phyloP scores from a whole-genome alignment of 2,888 invertebrate genomes.

The Volucella bombylans region DNA sequence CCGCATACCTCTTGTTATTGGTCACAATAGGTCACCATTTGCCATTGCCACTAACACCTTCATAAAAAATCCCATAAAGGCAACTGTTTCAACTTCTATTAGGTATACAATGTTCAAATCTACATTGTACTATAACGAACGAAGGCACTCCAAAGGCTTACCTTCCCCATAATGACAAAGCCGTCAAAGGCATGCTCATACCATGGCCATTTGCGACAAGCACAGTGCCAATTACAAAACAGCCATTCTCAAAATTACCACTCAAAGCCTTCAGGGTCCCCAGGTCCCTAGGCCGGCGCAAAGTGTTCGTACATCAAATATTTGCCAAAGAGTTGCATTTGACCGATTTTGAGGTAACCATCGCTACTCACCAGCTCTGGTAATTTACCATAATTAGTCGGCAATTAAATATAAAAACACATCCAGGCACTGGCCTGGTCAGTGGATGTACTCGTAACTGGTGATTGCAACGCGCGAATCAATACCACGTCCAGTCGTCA shows the following conservation, averaged over 20 bases:
- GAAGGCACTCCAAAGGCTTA: not conserved
- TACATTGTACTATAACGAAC: not conserved
- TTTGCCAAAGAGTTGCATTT: constrained; percentile 53
- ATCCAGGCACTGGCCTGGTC: constrained; percentile 27
- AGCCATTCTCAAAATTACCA: constrained; percentile 51
- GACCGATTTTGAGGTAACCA: constrained; percentile 1
- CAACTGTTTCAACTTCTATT: too few relatives aligned
- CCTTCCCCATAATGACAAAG: constrained; percentile 24
- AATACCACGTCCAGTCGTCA: constrained; percentile 71
- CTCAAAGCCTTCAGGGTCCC: constrained; percentile 22
- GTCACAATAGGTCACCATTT: too few relatives aligned
- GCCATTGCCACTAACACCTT: too few relatives aligned
- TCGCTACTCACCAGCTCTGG: constrained; percentile 6
- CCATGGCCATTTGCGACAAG: constrained; percentile 16
- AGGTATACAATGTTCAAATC: not conserved
- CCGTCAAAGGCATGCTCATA: constrained; percentile 16
- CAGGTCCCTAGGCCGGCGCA: not conserved
- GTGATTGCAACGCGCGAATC: constrained; percentile 51
- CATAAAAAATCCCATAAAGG: too few relatives aligned
- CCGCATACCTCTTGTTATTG: too few relatives aligned
- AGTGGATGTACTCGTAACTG: constrained; percentile 55
- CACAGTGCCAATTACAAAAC: constrained; percentile 43
- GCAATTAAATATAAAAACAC: constrained; percentile 52
- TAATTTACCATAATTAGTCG: constrained; percentile 63
- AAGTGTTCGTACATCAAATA: constrained; percentile 39